Conservation (phyloP, 2,797 vertebrate species). For the Gymnoscopelus braueri region DNA sequence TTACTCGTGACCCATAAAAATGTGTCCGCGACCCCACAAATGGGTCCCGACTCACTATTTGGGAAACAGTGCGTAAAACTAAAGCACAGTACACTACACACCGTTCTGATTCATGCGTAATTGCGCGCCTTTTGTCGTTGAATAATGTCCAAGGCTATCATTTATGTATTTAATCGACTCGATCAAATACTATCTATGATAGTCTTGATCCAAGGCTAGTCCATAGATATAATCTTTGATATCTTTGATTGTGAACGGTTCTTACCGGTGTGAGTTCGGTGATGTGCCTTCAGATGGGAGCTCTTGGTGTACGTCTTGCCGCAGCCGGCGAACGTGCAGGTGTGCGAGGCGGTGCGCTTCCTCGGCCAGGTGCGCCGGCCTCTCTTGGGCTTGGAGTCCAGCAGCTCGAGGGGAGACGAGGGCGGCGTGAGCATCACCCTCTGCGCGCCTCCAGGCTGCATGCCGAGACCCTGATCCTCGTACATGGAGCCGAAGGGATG, state of each 20-base stretch:
- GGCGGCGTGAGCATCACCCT: constrained; percentile 93
- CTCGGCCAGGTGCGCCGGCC: constrained; percentile 96
- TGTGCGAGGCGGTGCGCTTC: constrained; percentile 95
- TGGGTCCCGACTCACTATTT: too few relatives aligned
- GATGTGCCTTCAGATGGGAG: constrained; percentile 97
- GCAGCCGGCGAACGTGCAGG: constrained; percentile 93
- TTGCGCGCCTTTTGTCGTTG: constrained; percentile 16
- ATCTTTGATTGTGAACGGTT: too few relatives aligned
- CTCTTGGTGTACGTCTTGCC: constrained; percentile 99
- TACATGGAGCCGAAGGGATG: constrained; percentile 83
- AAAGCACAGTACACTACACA: neutral
- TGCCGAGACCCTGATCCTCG: constrained; percentile 77
- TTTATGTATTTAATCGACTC: too few relatives aligned
- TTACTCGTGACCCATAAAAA: too few relatives aligned
- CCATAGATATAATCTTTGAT: too few relatives aligned
- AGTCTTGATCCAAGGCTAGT: too few relatives aligned
- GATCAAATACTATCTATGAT: too few relatives aligned
- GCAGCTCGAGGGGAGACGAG: constrained; percentile 92
- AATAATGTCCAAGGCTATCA: too few relatives aligned
- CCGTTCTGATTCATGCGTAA: constrained; percentile 1
- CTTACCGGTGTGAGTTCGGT: constrained; percentile 96
- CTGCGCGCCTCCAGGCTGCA: constrained; percentile 82
- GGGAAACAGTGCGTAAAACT: too few relatives aligned
- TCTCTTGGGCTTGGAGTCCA: constrained; percentile 95
- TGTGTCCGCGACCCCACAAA: too few relatives aligned